Evolutionary conservation across 35 echinoderm and acorn worm genomes (phyloP), one percentile per base, ranked within the genome.

Genomic region (Lytechinus variegatus): DNA sequence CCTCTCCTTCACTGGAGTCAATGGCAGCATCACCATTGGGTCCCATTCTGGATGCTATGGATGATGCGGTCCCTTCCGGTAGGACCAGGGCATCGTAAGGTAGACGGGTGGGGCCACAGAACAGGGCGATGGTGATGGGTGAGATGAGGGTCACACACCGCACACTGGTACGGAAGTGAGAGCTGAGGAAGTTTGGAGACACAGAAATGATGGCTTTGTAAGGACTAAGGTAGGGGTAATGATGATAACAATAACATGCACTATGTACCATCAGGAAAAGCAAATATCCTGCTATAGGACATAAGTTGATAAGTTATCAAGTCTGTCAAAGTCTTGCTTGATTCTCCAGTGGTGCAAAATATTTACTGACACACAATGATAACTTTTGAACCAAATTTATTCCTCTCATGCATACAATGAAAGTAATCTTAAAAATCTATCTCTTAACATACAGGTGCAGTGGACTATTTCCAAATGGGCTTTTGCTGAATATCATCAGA

Each of bases 71-170:
- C 13, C 29, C 55, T 16, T 96, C 95, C 14, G 98, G 97, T 89
- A 96, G 87, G 44, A 60, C 87, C 9, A 99, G 95, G 8, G 98
- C 96, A 94, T 99, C 98, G 89, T 94, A 95, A 9, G 97, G 97
- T 13, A 99, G 96, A 54, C 98, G 97, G 10, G 98, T 95, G 8
- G 98, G 98, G 33, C 98, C 98, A 89, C 95, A 96, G 94, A 99
- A 97, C 10, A 99, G 95, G 12, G 96, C 96, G 13, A 99, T 87
- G 21, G 98, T 97, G 54, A 99, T 95, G 10, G 98, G 98, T 6
- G 98, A 95, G 12, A 99, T 91, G 53, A 97, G 13, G 5, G 98
- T 99, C 10, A 97, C 95, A 53, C 98, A 99, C 53, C 98, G 89
- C 19, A 97, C 95, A 92, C 95, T 98, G 10, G 97, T 96, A n/a